Percentiles rank a stretch among this genome's conserved stretches.
Conservation (phyloP, 2,888 invertebrate species). For the Apeira syringaria region DNA sequence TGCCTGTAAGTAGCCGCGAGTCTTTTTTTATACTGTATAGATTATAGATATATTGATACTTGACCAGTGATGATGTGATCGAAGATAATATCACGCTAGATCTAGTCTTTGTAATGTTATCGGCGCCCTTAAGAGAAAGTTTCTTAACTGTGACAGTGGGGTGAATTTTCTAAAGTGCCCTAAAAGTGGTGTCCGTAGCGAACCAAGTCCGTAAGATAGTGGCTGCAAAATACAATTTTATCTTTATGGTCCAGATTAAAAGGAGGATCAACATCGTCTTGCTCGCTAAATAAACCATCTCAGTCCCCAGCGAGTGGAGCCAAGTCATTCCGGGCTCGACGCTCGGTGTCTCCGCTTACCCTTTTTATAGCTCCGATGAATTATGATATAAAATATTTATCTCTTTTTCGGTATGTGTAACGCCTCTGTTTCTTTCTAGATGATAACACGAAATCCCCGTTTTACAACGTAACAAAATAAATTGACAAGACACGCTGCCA, state of each 20-base stretch:
- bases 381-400: conserved; percentile 79
- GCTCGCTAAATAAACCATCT: conserved; percentile 40
- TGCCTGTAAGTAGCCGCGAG: too few species aligned
- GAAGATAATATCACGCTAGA: too few species aligned
- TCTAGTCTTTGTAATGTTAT: too few species aligned
- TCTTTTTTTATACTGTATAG: too few species aligned
- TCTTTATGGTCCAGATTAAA: conserved; percentile 54
- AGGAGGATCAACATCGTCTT: conserved; percentile 49
- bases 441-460: conserved; percentile 66
- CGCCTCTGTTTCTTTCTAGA: conserved; percentile 65
- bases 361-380: conserved; percentile 72
- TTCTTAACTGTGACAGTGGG: conserved; percentile 8
- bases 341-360: conserved; percentile 58
- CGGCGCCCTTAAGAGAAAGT: conserved; percentile 11
- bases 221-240: conserved; percentile 37
- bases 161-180: conserved; percentile 11
- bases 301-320: conserved; percentile 50
- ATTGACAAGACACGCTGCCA: conserved; percentile 49
- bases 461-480: conserved; percentile 58
- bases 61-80: too few species aligned
- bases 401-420: conserved; percentile 68
- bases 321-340: conserved; percentile 56
- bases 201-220: conserved; percentile 27
- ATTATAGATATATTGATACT: too few species aligned
- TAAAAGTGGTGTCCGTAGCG: conserved; percentile 16